phyloP scores from a whole-genome alignment of 2,797 vertebrate genomes.

The Buceros bicornis region DNA sequence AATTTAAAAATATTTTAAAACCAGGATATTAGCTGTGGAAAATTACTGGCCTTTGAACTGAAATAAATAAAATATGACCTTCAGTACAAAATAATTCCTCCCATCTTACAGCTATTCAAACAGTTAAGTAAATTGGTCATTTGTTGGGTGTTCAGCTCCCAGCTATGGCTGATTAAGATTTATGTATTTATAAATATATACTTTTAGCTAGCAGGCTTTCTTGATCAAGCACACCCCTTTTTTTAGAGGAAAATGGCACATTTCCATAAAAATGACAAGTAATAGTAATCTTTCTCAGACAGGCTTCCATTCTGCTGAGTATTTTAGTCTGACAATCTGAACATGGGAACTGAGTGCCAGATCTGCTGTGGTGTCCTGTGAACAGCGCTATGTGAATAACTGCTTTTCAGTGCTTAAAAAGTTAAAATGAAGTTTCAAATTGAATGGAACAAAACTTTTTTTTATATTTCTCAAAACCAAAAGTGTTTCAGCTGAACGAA shows the following conservation, averaged over 20 bases:
- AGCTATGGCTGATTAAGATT: slow-evolving; percentile 48
- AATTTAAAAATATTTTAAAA: slow-evolving; percentile 53
- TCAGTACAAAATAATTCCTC: slow-evolving; percentile 40
- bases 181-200: slow-evolving; percentile 61
- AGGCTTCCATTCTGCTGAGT: slow-evolving; percentile 26
- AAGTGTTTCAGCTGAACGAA: neutral
- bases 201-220: slow-evolving; percentile 35
- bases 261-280: slow-evolving; percentile 57
- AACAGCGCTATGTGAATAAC: neutral
- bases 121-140: slow-evolving; percentile 41
- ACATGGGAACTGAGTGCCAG: slow-evolving; percentile 4
- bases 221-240: slow-evolving; percentile 29
- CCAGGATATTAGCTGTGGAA: slow-evolving; percentile 62
- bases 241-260: slow-evolving; percentile 58
- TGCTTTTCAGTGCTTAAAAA: neutral
- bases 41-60: slow-evolving; percentile 54
- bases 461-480: neutral
- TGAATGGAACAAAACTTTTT: neutral
- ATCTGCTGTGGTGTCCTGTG: neutral
- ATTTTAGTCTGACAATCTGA: slow-evolving; percentile 12
- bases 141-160: slow-evolving; percentile 38
- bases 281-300: slow-evolving; percentile 53
- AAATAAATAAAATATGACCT: slow-evolving; percentile 64
- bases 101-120: slow-evolving; percentile 41
- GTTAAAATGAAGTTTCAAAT: neutral